phyloP scores from a whole-genome alignment of 2,113 vertebrate species.

The Pseudorectes ferrugineus region DNA sequence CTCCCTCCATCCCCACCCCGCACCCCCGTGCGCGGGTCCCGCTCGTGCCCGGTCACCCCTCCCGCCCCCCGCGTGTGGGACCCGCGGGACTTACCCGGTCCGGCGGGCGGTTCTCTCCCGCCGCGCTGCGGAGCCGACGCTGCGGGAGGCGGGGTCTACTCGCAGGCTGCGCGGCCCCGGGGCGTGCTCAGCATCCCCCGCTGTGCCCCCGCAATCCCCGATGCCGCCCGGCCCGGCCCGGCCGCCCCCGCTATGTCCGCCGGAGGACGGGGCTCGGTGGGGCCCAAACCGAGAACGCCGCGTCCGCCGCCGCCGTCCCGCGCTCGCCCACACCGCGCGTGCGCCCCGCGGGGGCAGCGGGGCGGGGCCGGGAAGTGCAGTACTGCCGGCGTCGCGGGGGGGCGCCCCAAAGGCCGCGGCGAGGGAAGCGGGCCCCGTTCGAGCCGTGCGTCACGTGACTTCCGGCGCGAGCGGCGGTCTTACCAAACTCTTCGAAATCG shows the following conservation, averaged over 20 bases:
- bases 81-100: neutral
- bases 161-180: neutral
- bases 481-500: rapidly evolving
- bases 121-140: neutral
- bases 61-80: neutral
- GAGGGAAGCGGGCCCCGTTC: rapidly evolving
- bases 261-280: neutral
- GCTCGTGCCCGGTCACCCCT: too few relatives aligned
- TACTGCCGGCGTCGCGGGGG: neutral
- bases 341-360: neutral
- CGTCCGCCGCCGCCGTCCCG: neutral
- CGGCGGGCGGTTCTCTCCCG: neutral
- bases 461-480: neutral
- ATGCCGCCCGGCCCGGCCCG: too few relatives aligned
- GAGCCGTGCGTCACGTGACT: rapidly evolving
- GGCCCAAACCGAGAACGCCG: neutral
- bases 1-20: neutral
- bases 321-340: neutral
- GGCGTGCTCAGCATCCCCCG: too few relatives aligned
- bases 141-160: neutral
- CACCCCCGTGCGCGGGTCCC: neutral
- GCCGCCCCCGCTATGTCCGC: too few relatives aligned
- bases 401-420: neutral
- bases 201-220: too few relatives aligned
- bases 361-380: neutral